A percentile compares a stretch with the other conserved stretches of the same genome.
phyloP scores from a whole-genome alignment of 2,888 invertebrate genomes.

The Choreutis nemorana region DNA sequence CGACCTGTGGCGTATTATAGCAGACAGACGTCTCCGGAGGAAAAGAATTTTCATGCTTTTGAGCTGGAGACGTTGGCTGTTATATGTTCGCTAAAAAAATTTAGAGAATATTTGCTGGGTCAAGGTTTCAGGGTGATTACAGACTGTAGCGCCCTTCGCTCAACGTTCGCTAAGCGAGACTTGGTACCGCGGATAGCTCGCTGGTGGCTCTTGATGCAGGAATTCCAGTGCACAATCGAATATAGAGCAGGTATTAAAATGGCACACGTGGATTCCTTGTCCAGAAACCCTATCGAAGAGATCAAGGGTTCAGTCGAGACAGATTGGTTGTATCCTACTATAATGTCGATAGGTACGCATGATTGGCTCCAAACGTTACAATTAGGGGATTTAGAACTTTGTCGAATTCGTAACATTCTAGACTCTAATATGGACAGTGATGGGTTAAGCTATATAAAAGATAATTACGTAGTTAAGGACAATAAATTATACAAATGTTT shows the following conservation, averaged over 20 bases:
- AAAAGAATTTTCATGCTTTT: slow-evolving; percentile 12
- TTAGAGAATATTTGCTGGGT: no score
- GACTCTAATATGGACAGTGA: slow-evolving; percentile 6
- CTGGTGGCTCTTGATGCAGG: slow-evolving; percentile 18
- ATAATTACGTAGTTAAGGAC: slow-evolving; percentile 10
- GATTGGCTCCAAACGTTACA: slow-evolving; percentile 13
- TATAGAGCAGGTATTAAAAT: slow-evolving; percentile 19
- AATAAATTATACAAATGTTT: slow-evolving; percentile 9
- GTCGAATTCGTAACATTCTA: slow-evolving; percentile 9
- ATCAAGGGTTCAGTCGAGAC: background rate
- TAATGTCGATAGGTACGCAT: slow-evolving; percentile 2
- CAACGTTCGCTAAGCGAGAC: slow-evolving; percentile 10
- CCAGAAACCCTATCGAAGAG: slow-evolving; percentile 7
- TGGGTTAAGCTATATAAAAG: slow-evolving; percentile 9
- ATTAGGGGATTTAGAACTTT: slow-evolving; percentile 10
- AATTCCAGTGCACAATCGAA: slow-evolving; percentile 20
- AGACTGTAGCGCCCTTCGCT: slow-evolving; percentile 10
- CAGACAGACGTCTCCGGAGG: slow-evolving; percentile 13
- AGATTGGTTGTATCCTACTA: no score
- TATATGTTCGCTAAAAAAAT: slow-evolving; percentile 9
- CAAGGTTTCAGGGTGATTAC: slow-evolving; percentile 11
- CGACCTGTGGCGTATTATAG: slow-evolving; percentile 14
- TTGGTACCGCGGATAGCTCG: slow-evolving; percentile 8
- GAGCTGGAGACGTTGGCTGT: slow-evolving; percentile 16
- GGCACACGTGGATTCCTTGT: slow-evolving; percentile 20